Evolutionary conservation across 2,113 vertebrate genomes (phyloP).

Genomic region (Salvelinus sp.): DNA sequence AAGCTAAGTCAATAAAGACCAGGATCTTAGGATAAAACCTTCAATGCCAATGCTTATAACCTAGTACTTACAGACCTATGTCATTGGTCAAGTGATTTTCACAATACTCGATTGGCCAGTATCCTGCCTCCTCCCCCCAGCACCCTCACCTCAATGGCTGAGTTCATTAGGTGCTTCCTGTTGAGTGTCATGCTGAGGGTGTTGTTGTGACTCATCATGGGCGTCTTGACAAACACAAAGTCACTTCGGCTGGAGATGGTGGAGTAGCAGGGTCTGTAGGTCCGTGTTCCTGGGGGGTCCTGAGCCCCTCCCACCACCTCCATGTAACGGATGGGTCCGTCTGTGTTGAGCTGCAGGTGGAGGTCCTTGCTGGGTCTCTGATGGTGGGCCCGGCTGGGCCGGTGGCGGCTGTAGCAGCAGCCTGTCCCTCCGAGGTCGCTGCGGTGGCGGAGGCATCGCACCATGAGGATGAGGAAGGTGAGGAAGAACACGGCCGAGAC

Average conservation of each 20-base stretch:
- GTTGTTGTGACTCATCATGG: constrained; percentile 80
- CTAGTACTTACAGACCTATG: no score
- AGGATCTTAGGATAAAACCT: no score
- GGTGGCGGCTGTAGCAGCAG: constrained; percentile 72
- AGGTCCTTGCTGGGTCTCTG: constrained; percentile 81
- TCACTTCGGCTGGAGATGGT: constrained; percentile 85
- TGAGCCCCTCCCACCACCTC: constrained; percentile 82
- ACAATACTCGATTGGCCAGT: not conserved
- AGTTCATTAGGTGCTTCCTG: constrained; percentile 78
- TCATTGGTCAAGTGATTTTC: not conserved
- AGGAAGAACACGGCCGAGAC: constrained; percentile 81
- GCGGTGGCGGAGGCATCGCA: constrained; percentile 75
- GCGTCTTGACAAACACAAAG: constrained; percentile 90
- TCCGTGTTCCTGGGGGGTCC: constrained; percentile 73
- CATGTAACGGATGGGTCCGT: constrained; percentile 88
- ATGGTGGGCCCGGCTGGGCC: constrained; percentile 72
- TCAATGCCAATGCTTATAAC: no score
- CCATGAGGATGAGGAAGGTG: constrained; percentile 75
- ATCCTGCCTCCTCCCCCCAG: constrained; percentile 5
- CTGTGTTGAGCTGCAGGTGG: constrained; percentile 82
- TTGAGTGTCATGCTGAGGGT: constrained; percentile 79
- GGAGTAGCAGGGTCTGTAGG: constrained; percentile 84
- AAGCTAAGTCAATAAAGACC: no score
- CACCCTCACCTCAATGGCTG: constrained; percentile 74
- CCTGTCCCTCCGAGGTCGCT: constrained; percentile 52